Evolutionary conservation across 2,113 vertebrate species (phyloP).

Genomic region (Hystrix brachyura): DNA sequence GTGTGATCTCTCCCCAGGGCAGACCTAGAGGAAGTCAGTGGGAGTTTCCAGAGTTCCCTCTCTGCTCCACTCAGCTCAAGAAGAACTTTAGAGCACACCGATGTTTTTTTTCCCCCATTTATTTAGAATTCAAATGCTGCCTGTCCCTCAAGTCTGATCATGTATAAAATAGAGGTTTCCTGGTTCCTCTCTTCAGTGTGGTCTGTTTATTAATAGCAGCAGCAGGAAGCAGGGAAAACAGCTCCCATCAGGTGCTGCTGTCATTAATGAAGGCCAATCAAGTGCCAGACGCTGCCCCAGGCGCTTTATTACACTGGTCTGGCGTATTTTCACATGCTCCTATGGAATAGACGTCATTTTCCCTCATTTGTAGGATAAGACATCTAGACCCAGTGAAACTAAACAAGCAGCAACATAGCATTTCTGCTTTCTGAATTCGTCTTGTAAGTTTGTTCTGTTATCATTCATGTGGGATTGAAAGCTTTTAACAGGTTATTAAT

Average conservation of each 20-base stretch:
- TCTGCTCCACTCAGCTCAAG: neutral
- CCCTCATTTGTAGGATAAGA: neutral
- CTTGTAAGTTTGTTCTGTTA: neutral
- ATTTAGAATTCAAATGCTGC: slow-evolving; percentile 43
- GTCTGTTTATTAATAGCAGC: neutral
- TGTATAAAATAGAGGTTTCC: neutral
- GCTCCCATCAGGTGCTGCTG: neutral
- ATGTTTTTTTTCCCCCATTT: neutral
- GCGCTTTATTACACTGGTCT: neutral
- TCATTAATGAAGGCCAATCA: neutral
- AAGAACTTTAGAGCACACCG: neutral
- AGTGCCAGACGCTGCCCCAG: neutral
- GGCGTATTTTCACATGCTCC: neutral
- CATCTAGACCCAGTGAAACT: neutral
- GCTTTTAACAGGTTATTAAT: neutral
- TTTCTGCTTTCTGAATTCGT: neutral
- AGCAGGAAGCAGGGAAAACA: neutral
- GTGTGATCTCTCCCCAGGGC: neutral
- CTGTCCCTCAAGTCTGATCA: neutral
- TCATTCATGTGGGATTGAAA: neutral
- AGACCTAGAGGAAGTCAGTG: neutral
- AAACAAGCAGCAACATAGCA: neutral
- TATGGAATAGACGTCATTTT: neutral
- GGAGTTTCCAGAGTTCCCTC: neutral
- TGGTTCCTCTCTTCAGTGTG: neutral